Conservation (phyloP, 2,113 vertebrate genomes). For the Eurystomus gularis region DNA sequence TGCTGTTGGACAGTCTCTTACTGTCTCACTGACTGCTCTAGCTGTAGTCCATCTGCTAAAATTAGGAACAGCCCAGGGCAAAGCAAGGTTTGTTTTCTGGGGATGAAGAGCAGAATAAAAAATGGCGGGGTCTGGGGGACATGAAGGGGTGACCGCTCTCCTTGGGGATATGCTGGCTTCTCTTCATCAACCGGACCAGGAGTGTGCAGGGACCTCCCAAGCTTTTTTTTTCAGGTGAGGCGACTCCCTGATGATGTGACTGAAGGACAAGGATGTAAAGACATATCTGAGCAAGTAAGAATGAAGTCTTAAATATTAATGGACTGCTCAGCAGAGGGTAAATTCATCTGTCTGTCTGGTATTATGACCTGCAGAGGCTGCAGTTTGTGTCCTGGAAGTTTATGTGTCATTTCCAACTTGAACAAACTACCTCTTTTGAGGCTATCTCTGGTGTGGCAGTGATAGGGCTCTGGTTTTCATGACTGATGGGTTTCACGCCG, state of each 20-base stretch:
- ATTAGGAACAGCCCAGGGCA: not conserved
- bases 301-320: not conserved
- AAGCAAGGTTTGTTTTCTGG: not conserved
- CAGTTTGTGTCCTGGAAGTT: not conserved
- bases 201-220: fast-evolving
- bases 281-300: not conserved
- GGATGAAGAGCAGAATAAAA: not conserved
- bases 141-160: not conserved
- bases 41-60: not conserved
- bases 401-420: not conserved
- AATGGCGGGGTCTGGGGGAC: too few species aligned
- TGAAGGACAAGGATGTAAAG: not conserved
- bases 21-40: not conserved
- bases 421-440: not conserved
- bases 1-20: not conserved
- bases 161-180: not conserved
- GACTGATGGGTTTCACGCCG: not conserved
- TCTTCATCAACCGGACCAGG: not conserved
- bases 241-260: not conserved
- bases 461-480: not conserved
- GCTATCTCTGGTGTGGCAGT: not conserved
- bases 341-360: not conserved
- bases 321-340: not conserved
- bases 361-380: not conserved
- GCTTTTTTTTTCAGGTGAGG: not conserved